Evolutionary conservation across 2,113 vertebrate species (phyloP).

Genomic region (Phainopepla nitens): DNA sequence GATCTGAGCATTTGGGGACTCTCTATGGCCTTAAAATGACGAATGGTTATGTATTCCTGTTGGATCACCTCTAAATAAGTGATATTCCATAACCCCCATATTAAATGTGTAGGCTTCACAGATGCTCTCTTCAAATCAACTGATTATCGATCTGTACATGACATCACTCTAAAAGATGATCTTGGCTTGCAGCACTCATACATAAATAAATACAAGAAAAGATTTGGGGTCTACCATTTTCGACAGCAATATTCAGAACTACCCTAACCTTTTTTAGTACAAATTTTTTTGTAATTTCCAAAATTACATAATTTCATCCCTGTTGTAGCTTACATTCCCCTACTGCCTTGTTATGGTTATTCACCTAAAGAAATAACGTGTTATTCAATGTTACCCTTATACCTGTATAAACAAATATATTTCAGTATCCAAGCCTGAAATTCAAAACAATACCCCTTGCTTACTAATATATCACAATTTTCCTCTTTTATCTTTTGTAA

Average conservation of each 20-base stretch:
- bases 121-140: constrained; percentile 21
- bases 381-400: background rate
- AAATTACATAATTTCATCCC: background rate
- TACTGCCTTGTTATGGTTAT: background rate
- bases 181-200: background rate
- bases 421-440: constrained; percentile 11
- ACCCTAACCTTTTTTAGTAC: background rate
- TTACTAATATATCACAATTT: background rate
- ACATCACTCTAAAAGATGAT: constrained; percentile 14
- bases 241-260: background rate
- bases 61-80: constrained; percentile 24
- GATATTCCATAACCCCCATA: background rate
- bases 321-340: background rate
- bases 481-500: background rate
- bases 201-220: background rate
- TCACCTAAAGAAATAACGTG: background rate
- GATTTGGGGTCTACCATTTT: background rate
- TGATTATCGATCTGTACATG: background rate
- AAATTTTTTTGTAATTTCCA: background rate
- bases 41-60: background rate
- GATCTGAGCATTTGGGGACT: background rate
- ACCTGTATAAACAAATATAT: background rate
- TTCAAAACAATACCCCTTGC: constrained; percentile 19
- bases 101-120: constrained; percentile 37
- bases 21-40: background rate